Base-by-base conservation (phyloP, 2,113 vertebrate genomes). In the Chaetodon trifascialis region DNA sequence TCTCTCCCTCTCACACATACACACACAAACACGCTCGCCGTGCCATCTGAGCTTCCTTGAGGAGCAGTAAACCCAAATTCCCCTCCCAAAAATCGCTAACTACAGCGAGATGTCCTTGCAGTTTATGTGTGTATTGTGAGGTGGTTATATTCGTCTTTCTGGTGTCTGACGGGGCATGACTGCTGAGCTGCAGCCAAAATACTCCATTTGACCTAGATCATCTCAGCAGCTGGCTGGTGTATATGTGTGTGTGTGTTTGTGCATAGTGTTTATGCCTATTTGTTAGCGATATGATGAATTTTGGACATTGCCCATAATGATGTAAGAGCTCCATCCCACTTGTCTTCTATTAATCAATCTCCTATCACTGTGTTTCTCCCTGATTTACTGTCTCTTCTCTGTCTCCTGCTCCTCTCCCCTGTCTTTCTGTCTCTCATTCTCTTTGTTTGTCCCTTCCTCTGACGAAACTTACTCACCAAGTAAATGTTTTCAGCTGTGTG, bases 161-260 rank as follows among this genome's bases (percentile, higher is more conserved):
- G 55, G 55, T 65, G 62, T 91, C 66, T 84, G 85, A 81, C 23
- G 10, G 81, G 79, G 70, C 68, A 80, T 38, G 70, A 79, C 84
- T 84, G 79, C 68, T 86, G 76, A 90, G 83, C 85, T 80, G 78
- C 78, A 76, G 65, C 76, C 83, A 86, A 88, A 89, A 86, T 76
- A 80, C 74, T 82, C 83, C 60, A 54, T 91, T 89, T 87, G 87
- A 89, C 85, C 90, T 73, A 87, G 79, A 82, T 91, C 67, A 56
- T 83, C 30, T 62, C 74, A 78, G 74, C 74, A 72, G 78, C 55
- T 38, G 34, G 62, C 54, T 81, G 64, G 55, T 72, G 71, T 76
- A 10, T 70, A 47, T 30, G 30, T 30, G 30, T 70, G 54, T 73
- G 47, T 69, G 15, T 69, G 76, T 66, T 7, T 75, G 75, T 79